phyloP scores from a whole-genome alignment of 1,140 invertebrate species.

The Drosophila kikkawai region DNA sequence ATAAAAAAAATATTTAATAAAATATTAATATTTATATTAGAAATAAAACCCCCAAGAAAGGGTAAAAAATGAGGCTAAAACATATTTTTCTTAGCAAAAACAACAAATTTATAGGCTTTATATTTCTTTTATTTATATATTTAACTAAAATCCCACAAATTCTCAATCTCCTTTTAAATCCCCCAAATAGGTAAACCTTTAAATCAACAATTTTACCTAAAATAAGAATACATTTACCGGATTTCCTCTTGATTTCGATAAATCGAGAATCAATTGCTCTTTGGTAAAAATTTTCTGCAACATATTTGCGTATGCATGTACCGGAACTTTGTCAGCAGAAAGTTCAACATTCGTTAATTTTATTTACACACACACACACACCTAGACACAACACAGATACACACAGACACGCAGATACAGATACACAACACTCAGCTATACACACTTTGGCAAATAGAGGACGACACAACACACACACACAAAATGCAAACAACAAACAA shows the following conservation, averaged over 20 bases:
- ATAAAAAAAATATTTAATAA: too few species aligned
- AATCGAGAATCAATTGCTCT: conserved; percentile 45
- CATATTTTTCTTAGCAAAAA: too few species aligned
- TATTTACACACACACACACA: conserved; percentile 60
- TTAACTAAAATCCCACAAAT: background rate
- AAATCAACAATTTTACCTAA: background rate
- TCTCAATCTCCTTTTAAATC: too few species aligned
- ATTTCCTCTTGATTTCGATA: conserved; percentile 31
- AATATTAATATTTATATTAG: too few species aligned
- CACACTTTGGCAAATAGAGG: conserved; percentile 35
- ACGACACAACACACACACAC: conserved; percentile 11
- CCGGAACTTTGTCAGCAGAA: conserved; percentile 50
- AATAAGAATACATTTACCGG: conserved; percentile 7
- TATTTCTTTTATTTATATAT: too few species aligned
- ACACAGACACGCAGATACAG: conserved; percentile 9
- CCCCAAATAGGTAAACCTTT: background rate
- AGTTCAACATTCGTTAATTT: conserved; percentile 74
- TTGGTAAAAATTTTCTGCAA: conserved; percentile 18
- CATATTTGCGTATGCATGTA: conserved; percentile 46
- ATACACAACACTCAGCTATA: conserved; percentile 8
- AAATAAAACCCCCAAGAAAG: too few species aligned
- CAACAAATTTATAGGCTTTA: too few species aligned
- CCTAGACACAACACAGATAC: background rate
- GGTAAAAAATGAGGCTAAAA: too few species aligned
- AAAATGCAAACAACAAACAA: conserved; percentile 46